These are phyloP conservation scores for Chloroceryle inda DNA, from an alignment of 2,797 vertebrate species.

Conservation along the genomic window DNA sequence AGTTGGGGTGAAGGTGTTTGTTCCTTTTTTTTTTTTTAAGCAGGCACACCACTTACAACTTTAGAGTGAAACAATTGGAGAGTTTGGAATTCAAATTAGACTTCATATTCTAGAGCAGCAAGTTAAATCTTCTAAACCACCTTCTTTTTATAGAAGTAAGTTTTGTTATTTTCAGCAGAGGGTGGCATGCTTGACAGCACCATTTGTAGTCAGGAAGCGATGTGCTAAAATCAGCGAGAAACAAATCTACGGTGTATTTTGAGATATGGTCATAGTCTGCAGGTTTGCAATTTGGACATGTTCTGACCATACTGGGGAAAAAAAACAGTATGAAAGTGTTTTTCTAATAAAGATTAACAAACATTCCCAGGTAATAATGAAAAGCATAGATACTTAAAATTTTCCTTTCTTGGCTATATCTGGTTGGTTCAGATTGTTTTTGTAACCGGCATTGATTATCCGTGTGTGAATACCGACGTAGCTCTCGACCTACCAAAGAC, in stretches of 20 bases:
- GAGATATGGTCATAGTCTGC: background rate
- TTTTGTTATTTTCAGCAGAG: conserved; percentile 19
- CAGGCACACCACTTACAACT: background rate
- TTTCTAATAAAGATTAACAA: background rate
- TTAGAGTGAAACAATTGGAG: background rate
- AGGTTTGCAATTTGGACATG: background rate
- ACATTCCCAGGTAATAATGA: background rate
- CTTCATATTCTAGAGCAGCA: background rate
- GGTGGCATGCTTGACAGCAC: conserved; percentile 23
- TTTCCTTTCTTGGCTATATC: conserved; percentile 6
- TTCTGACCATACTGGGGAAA: background rate
- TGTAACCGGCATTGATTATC: background rate
- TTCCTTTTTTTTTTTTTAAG: background rate
- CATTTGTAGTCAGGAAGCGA: background rate
- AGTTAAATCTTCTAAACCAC: background rate
- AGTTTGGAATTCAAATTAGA: background rate
- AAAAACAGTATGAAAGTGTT: background rate
- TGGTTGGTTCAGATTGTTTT: background rate
- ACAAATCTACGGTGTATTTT: background rate
- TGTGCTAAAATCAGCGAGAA: background rate
- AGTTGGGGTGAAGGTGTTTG: background rate
- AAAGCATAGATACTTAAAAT: background rate
- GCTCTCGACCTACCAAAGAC: conserved; percentile 51
- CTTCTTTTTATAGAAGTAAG: background rate
- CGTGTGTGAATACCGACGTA: background rate